Conservation (phyloP, 2,888 invertebrate species). For the Boloria euphrosyne region DNA sequence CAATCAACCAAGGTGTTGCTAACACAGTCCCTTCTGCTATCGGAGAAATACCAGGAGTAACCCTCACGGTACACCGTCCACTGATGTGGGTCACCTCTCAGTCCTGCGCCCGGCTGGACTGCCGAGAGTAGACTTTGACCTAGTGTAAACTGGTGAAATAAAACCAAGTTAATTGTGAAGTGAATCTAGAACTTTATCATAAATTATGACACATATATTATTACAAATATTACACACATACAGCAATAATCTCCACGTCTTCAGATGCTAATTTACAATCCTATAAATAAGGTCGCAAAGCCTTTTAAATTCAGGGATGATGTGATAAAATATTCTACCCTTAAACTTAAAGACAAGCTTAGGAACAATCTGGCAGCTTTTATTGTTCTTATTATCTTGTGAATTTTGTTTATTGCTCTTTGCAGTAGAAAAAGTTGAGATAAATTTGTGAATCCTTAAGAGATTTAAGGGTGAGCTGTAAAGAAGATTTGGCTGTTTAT, state of each 20-base stretch:
- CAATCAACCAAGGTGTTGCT: too few species aligned
- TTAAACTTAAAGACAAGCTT: conserved; percentile 43
- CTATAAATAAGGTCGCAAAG: conserved; percentile 29
- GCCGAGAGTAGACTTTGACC: too few species aligned
- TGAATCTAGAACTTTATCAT: too few species aligned
- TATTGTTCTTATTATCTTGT: conserved; percentile 57
- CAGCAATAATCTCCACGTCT: background rate
- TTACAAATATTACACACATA: background rate
- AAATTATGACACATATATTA: background rate
- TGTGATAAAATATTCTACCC: conserved; percentile 55
- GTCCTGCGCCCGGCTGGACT: too few species aligned
- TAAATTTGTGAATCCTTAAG: conserved; percentile 21
- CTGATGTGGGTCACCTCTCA: too few species aligned
- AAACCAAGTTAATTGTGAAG: too few species aligned
- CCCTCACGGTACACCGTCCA: too few species aligned
- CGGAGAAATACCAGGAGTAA: too few species aligned
- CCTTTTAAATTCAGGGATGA: conserved; percentile 26
- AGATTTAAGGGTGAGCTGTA: conserved; percentile 11
- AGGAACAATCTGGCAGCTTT: conserved; percentile 48
- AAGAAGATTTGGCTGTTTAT: conserved; percentile 18
- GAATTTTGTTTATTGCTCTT: conserved; percentile 53
- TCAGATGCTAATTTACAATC: conserved; percentile 15
- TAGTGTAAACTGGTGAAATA: too few species aligned
- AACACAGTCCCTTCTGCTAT: too few species aligned
- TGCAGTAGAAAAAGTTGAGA: conserved; percentile 30